Percentiles rank a stretch among this genome's conserved stretches.
phyloP scores from a whole-genome alignment of 2,888 invertebrate species.

The Ariolimax columbianus region DNA sequence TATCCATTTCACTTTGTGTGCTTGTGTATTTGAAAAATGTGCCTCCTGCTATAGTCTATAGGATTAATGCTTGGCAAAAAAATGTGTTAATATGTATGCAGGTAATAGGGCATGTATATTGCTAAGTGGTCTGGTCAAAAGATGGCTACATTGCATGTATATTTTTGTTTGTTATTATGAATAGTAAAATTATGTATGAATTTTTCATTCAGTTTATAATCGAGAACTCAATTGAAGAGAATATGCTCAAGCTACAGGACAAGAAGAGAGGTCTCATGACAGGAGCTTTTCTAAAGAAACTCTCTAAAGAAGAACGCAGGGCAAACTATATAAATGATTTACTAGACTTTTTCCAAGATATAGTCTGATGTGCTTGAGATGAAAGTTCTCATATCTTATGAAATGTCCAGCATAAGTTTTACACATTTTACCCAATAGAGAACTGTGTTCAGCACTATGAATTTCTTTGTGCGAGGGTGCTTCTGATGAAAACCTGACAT shows the following conservation, averaged over 20 bases:
- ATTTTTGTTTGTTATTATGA: neutral
- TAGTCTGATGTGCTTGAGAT: neutral
- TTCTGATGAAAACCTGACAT: no score
- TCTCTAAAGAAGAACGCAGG: slow-evolving; percentile 58
- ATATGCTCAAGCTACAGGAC: slow-evolving; percentile 83
- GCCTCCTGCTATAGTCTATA: no score
- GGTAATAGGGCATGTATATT: neutral
- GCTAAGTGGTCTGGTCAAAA: neutral
- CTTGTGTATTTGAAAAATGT: no score
- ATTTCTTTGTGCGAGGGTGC: no score
- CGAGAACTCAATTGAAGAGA: slow-evolving; percentile 93
- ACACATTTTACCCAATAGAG: no score
- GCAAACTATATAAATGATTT: slow-evolving; percentile 59
- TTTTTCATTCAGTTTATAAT: slow-evolving; percentile 85
- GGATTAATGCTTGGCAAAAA: no score
- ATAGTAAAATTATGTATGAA: neutral
- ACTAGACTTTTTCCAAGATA: slow-evolving; percentile 57
- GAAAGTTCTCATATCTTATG: neutral
- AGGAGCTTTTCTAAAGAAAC: slow-evolving; percentile 64
- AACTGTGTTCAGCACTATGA: no score
- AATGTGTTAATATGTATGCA: no score
- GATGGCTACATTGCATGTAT: neutral
- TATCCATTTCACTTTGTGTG: no score
- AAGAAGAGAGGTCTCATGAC: slow-evolving; percentile 64
- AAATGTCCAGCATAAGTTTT: no score